Evolutionary conservation across 2,113 vertebrate species (phyloP).

Genomic region (Cairina moschata): DNA sequence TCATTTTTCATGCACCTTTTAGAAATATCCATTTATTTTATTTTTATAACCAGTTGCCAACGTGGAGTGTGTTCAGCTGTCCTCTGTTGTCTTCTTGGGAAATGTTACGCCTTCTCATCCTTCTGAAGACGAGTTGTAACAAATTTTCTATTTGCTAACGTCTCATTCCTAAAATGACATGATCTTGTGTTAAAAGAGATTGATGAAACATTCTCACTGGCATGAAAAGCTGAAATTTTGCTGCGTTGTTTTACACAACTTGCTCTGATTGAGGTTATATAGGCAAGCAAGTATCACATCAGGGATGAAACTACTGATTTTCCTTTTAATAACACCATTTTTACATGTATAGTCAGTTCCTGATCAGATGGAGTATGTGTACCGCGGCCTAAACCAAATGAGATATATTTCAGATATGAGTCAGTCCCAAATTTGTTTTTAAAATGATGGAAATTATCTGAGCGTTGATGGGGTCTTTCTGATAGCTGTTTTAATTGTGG

Average conservation of each 20-base stretch:
- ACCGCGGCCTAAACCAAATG: accelerated
- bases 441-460: background rate
- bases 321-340: background rate
- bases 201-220: background rate
- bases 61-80: background rate
- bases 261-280: background rate
- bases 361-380: background rate
- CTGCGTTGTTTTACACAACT: background rate
- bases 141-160: background rate
- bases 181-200: background rate
- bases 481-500: background rate
- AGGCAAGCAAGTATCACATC: background rate
- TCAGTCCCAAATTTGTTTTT: background rate
- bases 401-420: background rate
- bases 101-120: background rate
- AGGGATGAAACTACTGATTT: background rate
- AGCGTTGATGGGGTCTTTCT: background rate
- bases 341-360: background rate
- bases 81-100: background rate
- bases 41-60: background rate
- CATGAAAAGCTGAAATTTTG: background rate
- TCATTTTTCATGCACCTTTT: background rate
- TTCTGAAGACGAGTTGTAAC: background rate
- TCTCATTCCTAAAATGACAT: background rate
- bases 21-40: background rate